phyloP scores from a whole-genome alignment of 2,888 invertebrate genomes.

The Hoplodrina ambigua region DNA sequence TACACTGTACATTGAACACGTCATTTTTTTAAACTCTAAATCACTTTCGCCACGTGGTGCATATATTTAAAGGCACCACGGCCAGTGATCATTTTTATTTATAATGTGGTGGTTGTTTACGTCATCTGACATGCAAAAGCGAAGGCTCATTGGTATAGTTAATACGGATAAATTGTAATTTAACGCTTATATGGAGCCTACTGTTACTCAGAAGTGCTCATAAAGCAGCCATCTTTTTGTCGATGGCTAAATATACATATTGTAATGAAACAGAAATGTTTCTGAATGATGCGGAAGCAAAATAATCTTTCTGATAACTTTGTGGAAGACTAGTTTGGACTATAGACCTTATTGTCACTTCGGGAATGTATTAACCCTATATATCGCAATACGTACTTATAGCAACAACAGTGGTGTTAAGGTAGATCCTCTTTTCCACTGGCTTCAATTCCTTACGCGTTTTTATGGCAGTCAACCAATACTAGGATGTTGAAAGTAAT shows the following conservation, averaged over 20 bases:
- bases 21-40: conserved; percentile 28
- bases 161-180: conserved; percentile 62
- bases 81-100: conserved; percentile 54
- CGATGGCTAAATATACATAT: conserved; percentile 43
- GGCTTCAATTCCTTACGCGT: conserved; percentile 19
- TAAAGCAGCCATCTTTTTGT: conserved; percentile 44
- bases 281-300: conserved; percentile 48
- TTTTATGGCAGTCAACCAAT: conserved; percentile 22
- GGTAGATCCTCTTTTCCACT: conserved; percentile 10
- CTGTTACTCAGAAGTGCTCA: conserved; percentile 56
- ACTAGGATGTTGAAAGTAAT: conserved; percentile 11
- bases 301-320: conserved; percentile 56
- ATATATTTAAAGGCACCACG: conserved; percentile 53
- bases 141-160: conserved; percentile 56
- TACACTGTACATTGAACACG: conserved; percentile 58
- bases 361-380: conserved; percentile 3
- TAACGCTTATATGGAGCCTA: conserved; percentile 54
- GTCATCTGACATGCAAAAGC: conserved; percentile 50
- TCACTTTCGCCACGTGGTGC: conserved; percentile 49
- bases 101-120: conserved; percentile 60
- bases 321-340: conserved; percentile 54
- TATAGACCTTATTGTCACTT: conserved; percentile 49
- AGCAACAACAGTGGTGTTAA: conserved; percentile 17
- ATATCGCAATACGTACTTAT: conserved; percentile 6
- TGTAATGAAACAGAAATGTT: conserved; percentile 43